Conservation (phyloP, 1,140 invertebrate species). For the Cardiocondyla obscurior region DNA sequence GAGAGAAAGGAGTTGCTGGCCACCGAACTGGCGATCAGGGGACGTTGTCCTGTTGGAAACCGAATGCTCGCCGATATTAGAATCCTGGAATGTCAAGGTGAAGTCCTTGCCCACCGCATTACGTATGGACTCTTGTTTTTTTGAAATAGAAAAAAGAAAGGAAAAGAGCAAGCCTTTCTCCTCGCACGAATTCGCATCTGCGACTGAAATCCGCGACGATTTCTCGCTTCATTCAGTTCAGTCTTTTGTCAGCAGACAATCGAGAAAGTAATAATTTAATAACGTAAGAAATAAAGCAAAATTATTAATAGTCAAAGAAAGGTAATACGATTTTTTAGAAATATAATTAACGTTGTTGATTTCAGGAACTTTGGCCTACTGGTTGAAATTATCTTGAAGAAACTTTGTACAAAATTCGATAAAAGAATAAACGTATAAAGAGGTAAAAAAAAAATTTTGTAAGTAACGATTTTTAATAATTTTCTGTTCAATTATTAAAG, state of each 20-base stretch:
- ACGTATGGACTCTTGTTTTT: constrained; percentile 71
- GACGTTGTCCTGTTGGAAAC: constrained; percentile 89
- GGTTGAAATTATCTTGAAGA: too few relatives aligned
- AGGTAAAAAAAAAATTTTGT: not conserved
- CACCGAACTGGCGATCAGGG: constrained; percentile 88
- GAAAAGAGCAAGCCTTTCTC: constrained; percentile 65
- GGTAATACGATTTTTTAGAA: not conserved
- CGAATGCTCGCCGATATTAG: constrained; percentile 91
- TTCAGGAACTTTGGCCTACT: too few relatives aligned
- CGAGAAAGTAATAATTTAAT: not conserved
- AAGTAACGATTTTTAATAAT: constrained; percentile 26
- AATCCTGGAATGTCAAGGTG: constrained; percentile 87
- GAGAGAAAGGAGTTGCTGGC: constrained; percentile 86
- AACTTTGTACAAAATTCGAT: too few relatives aligned
- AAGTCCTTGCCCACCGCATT: constrained; percentile 62
- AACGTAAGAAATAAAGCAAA: not conserved
- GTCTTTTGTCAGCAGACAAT: not conserved
- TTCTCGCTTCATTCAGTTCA: constrained; percentile 32
- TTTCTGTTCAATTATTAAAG: not conserved
- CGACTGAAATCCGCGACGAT: constrained; percentile 38
- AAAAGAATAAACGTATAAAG: too few relatives aligned
- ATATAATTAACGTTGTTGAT: too few relatives aligned
- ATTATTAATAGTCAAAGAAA: not conserved
- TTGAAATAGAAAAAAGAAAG: constrained; percentile 35
- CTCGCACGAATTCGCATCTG: constrained; percentile 19